Conservation (phyloP, 2,113 vertebrate species). For the Leucopternis melanops region DNA sequence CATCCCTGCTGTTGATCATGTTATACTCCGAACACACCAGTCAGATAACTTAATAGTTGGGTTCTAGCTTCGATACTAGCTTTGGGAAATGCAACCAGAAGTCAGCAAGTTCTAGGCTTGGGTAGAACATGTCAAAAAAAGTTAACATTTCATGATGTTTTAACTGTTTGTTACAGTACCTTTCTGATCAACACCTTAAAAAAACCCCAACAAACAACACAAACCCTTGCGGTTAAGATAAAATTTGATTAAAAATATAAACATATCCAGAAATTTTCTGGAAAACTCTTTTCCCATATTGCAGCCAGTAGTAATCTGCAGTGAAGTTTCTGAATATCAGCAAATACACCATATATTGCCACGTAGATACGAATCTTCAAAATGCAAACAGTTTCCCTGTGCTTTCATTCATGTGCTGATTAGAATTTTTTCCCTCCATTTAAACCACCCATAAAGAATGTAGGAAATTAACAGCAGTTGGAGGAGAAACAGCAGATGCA, state of each 20-base stretch:
- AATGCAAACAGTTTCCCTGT: not conserved
- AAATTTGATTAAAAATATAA: not conserved
- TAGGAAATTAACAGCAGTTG: not conserved
- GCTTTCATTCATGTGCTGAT: not conserved
- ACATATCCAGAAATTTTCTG: not conserved
- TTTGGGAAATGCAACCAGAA: not conserved
- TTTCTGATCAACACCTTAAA: not conserved
- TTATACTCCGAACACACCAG: not conserved
- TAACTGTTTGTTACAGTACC: not conserved
- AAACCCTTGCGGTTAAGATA: not conserved
- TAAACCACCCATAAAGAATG: not conserved
- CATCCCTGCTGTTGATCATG: not conserved
- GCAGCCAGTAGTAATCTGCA: not conserved
- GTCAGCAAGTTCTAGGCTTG: not conserved
- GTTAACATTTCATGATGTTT: not conserved
- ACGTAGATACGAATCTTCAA: not conserved
- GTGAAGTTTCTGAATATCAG: not conserved
- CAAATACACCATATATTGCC: not conserved
- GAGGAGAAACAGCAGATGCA: not conserved
- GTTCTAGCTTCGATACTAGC: not conserved
- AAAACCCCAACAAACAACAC: not conserved
- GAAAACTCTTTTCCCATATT: not conserved
- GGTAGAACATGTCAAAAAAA: not conserved
- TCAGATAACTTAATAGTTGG: not conserved
- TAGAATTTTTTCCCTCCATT: not conserved